phyloP scores from a whole-genome alignment of 1,140 invertebrate species.

The Drosophila repleta region DNA sequence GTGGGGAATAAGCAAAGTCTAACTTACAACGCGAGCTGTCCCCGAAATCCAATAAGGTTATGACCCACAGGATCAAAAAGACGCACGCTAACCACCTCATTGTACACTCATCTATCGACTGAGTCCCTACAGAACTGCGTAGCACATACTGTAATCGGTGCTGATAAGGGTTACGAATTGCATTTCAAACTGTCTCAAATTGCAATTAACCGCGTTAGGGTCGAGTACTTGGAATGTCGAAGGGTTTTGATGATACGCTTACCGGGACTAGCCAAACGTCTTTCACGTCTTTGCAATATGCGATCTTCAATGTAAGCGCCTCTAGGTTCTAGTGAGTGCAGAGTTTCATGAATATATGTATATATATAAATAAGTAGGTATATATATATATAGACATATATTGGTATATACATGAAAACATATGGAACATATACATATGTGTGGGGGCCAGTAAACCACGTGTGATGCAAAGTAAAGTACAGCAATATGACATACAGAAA shows the following conservation, averaged over 20 bases:
- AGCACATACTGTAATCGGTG: not conserved
- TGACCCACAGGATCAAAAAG: conserved; percentile 8
- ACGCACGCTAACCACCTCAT: conserved; percentile 16
- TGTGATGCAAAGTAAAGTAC: conserved; percentile 19
- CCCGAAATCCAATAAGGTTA: not conserved
- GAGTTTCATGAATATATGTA: conserved; percentile 41
- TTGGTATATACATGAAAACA: no score
- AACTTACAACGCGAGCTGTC: conserved; percentile 9
- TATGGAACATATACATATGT: no score
- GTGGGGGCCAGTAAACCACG: conserved; percentile 33
- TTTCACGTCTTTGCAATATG: conserved; percentile 79
- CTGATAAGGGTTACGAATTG: no score
- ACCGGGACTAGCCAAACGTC: conserved; percentile 81
- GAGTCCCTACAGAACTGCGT: not conserved
- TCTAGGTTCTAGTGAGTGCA: conserved; percentile 64
- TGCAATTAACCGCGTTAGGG: not conserved
- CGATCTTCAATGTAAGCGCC: conserved; percentile 83
- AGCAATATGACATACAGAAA: conserved; percentile 42
- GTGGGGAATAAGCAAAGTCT: no score
- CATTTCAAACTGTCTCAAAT: no score
- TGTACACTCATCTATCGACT: not conserved
- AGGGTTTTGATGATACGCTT: conserved; percentile 44
- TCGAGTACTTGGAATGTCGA: not conserved
- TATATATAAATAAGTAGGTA: conserved; percentile 29
- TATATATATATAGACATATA: conserved; percentile 29